These are phyloP conservation scores for Denticeps clupeoides DNA, from an alignment of 2,797 vertebrate genomes.

Conservation along the genomic window DNA sequence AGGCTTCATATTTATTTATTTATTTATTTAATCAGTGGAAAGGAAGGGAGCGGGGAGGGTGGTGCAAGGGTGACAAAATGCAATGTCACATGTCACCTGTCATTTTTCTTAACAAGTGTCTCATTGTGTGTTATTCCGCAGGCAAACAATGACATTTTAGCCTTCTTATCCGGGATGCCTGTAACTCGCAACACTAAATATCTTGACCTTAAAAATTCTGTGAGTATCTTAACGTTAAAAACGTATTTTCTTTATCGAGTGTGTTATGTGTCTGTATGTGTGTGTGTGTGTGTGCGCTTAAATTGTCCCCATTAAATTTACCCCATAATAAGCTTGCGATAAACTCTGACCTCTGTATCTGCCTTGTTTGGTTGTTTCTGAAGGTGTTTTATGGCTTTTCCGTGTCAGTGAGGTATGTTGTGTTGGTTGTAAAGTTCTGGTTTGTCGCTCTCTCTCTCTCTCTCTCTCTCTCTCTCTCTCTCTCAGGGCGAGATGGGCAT, in stretches of 20 bases:
- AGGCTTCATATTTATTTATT: too few species aligned
- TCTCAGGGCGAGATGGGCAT: slow-evolving; percentile 92
- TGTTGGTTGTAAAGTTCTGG: background rate
- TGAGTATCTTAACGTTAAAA: slow-evolving; percentile 57
- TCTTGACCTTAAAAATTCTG: slow-evolving; percentile 91
- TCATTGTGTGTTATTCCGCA: slow-evolving; percentile 37
- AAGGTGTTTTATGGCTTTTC: too few species aligned
- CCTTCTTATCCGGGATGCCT: slow-evolving; percentile 97
- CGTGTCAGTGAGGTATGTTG: background rate
- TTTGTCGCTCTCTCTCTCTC: slow-evolving; percentile 1
- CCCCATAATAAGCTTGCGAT: too few species aligned
- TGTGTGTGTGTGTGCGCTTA: background rate
- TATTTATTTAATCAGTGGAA: too few species aligned
- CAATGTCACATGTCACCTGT: background rate
- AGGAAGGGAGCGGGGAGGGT: background rate
- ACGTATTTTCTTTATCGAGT: background rate
- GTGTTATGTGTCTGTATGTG: background rate
- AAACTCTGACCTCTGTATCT: too few species aligned
- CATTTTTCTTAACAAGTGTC: background rate
- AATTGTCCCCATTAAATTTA: background rate
- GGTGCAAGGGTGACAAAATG: background rate
- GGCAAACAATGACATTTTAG: slow-evolving; percentile 97
- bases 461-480: background rate
- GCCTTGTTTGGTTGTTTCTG: too few species aligned
- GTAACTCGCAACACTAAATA: slow-evolving; percentile 95